Percentiles rank a stretch among this genome's conserved stretches.
Evolutionary conservation across 1,140 invertebrate genomes (phyloP).

Genomic region (Scaptomyza graminum): DNA sequence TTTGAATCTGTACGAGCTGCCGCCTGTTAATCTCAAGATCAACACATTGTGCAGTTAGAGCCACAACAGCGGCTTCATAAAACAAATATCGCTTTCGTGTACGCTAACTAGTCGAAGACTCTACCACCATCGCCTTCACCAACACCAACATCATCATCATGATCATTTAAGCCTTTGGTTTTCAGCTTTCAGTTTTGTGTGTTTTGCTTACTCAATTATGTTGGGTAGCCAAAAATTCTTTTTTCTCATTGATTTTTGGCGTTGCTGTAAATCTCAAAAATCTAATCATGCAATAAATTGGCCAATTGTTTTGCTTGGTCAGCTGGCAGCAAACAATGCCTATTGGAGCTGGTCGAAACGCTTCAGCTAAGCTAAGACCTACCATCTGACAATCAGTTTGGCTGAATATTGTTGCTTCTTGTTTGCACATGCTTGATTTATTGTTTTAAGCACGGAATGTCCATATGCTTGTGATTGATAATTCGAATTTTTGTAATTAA

Average conservation of each 20-base stretch:
- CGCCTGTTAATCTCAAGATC: constrained; percentile 81
- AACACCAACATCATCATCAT: constrained; percentile 29
- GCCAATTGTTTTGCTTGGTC: constrained; percentile 70
- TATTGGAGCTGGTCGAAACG: constrained; percentile 21
- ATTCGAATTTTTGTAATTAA: constrained; percentile 46
- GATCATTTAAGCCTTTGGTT: constrained; percentile 16
- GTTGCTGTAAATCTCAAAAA: constrained; percentile 56
- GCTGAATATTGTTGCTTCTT: constrained; percentile 14
- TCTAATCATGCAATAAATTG: constrained; percentile 82
- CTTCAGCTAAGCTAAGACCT: neutral
- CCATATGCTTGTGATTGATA: constrained; percentile 43
- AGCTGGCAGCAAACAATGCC: constrained; percentile 41
- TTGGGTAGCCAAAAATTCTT: constrained; percentile 44
- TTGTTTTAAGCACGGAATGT: constrained; percentile 32
- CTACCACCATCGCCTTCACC: constrained; percentile 32
- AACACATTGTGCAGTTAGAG: constrained; percentile 65
- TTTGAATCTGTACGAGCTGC: constrained; percentile 75
- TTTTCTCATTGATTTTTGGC: constrained; percentile 69
- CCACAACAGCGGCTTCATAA: constrained; percentile 64
- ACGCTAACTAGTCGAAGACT: constrained; percentile 72
- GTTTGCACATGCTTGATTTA: constrained; percentile 59
- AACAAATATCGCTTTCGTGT: constrained; percentile 76
- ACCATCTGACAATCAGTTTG: constrained; percentile 9
- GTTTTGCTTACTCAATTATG: constrained; percentile 68
- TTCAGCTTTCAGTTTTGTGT: constrained; percentile 45